Evolutionary conservation across 1,140 invertebrate genomes (phyloP), one percentile per base, ranked within the genome.

Genomic region (Drosophila busckii): DNA sequence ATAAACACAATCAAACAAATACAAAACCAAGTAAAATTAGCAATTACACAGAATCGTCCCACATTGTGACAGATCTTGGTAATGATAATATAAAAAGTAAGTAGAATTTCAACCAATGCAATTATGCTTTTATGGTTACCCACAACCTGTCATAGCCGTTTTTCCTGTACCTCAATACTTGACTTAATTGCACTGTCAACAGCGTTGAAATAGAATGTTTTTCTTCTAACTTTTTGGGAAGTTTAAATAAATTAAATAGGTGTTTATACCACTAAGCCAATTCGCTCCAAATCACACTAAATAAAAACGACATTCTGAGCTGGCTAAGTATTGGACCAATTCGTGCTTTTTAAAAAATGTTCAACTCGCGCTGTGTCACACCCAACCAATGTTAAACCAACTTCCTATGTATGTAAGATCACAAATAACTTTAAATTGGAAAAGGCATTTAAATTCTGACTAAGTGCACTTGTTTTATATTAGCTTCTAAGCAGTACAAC

Each of bases 41-140:
- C 50, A 69, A 66, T 69, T 53, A 78, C 45, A 66, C 69, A 62
- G 48, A 54, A 66, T 28, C 45, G 53, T 64, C 55, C 60, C 67
- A 71, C 54, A 91, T 90, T 84, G 69, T 84, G 41, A 90, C 90
- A 38, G 20, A 41, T 90, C 90, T 82, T 91, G 91, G 29, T 58
- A 53, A 52, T 44, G 12, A 46, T 28, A 46, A 37, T 17, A 54
- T 15, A 17, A 65, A 69, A 61, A 50, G 55, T 69, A 69, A 61
- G 65, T 69, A 65, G 44, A 60, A 58, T 26, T 28, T 20, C 20
- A 17, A 56, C 9, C 42, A 49, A 48, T 46, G 12, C 26, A 62
- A 41, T 40, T 22, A n/a, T 37, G 42, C 16, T 19, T 37, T 7
- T 40, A 26, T 8, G 9, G 20, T 48, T 31, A 34, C 2, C 32